These are phyloP conservation scores for Fistularia commersonii DNA, from an alignment of 2,797 vertebrate genomes.

Conservation along the genomic window DNA sequence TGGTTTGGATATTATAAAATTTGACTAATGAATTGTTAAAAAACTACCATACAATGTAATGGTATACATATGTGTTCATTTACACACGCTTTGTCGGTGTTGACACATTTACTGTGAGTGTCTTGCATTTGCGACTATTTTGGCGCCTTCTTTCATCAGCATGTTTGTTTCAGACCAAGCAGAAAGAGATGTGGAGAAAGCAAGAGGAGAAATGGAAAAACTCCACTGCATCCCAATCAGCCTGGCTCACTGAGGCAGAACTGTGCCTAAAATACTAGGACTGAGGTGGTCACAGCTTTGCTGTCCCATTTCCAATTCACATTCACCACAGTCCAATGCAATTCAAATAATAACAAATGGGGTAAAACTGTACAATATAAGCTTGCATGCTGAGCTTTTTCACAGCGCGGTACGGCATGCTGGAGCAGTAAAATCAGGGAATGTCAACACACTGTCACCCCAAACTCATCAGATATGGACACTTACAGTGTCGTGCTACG, in stretches of 20 bases:
- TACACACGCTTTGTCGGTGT: slow-evolving; percentile 9
- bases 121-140: slow-evolving; percentile 62
- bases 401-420: slow-evolving; percentile 44
- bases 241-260: slow-evolving; percentile 72
- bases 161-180: slow-evolving; percentile 69
- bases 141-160: slow-evolving; percentile 66
- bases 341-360: slow-evolving; percentile 71
- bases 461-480: too few species aligned
- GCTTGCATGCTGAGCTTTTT: slow-evolving; percentile 52
- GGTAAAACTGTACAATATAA: slow-evolving; percentile 52
- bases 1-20: too few species aligned
- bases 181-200: slow-evolving; percentile 55
- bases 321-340: slow-evolving; percentile 60
- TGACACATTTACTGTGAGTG: slow-evolving; percentile 22
- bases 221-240: slow-evolving; percentile 76
- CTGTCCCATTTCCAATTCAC: slow-evolving; percentile 66
- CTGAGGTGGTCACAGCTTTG: slow-evolving; percentile 52
- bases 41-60: too few species aligned
- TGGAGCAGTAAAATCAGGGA: slow-evolving; percentile 35
- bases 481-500: too few species aligned
- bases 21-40: too few species aligned
- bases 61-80: too few species aligned
- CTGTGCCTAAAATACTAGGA: slow-evolving; percentile 70
- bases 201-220: slow-evolving; percentile 46
- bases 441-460: not conserved